Conservation (phyloP, 2,888 invertebrate species). For the Glyphotaelius pellucidus region DNA sequence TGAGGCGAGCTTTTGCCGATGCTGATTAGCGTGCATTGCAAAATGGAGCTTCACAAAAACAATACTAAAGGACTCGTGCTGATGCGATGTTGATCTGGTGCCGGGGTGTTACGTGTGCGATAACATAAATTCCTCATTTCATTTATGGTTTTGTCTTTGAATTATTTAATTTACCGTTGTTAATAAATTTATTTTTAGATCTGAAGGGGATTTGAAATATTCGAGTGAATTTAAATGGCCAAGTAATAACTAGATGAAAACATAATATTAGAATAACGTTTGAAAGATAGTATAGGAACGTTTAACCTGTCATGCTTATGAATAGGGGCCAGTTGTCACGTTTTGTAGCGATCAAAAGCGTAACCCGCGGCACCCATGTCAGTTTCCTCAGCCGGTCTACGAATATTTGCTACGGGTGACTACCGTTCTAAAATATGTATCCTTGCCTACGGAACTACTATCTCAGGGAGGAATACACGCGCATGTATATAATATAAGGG, state of each 20-base stretch:
- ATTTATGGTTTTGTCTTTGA: neutral
- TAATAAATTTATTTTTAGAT: neutral
- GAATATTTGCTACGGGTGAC: conserved; percentile 42
- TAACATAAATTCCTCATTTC: no score
- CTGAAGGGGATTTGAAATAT: neutral
- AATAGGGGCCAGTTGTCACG: conserved; percentile 60
- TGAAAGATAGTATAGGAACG: conserved; percentile 24
- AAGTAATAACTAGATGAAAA: neutral
- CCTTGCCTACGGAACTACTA: conserved; percentile 46
- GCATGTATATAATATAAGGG: conserved; percentile 37
- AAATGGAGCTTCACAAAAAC: no score
- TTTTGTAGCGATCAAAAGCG: conserved; percentile 57
- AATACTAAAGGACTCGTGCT: no score
- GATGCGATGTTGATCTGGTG: no score
- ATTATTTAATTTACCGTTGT: neutral
- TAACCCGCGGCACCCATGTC: conserved; percentile 60
- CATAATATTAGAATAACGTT: neutral
- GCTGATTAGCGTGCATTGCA: no score
- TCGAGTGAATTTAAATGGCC: neutral
- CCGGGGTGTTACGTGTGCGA: no score
- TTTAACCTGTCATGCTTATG: conserved; percentile 42
- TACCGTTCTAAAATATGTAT: conserved; percentile 55
- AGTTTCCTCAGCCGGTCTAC: conserved; percentile 51
- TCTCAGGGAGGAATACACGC: conserved; percentile 47
- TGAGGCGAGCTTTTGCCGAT: no score